Percentiles rank a stretch among this genome's conserved stretches.
These are phyloP conservation scores for Araneus ventricosus DNA, from an alignment of 1,140 invertebrate genomes.

Conservation along the genomic window DNA sequence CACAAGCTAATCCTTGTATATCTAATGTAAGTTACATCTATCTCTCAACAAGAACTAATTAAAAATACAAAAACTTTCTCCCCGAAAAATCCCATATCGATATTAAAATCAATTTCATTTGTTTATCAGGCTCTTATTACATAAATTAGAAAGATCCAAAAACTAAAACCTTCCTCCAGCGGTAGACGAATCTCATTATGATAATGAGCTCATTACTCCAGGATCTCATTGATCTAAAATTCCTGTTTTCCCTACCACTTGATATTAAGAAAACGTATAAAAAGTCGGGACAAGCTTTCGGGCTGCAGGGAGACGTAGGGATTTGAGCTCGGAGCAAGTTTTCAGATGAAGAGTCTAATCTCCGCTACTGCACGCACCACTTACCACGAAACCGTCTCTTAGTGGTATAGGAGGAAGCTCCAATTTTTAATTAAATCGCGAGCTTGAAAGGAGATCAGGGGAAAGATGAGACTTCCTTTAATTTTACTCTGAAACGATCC, in stretches of 20 bases:
- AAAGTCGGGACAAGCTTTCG: background rate
- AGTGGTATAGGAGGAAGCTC: conserved; percentile 1
- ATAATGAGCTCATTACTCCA: background rate
- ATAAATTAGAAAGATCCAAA: background rate
- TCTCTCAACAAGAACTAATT: no score
- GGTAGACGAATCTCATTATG: conserved; percentile 18
- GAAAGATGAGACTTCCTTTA: conserved; percentile 29
- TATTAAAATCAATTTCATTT: background rate
- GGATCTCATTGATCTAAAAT: background rate
- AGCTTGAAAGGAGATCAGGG: conserved; percentile 36
- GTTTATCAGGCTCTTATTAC: background rate
- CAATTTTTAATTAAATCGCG: conserved; percentile 37
- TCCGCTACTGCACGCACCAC: conserved; percentile 23
- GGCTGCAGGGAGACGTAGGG: background rate
- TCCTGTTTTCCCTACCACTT: background rate
- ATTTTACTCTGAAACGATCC: conserved; percentile 30
- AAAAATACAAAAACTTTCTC: no score
- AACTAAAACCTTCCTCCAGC: background rate
- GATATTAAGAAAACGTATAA: conserved; percentile 15
- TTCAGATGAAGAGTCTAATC: conserved; percentile 29
- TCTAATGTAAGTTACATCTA: background rate
- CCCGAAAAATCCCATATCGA: no score
- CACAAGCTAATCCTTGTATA: background rate
- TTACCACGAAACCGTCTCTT: conserved; percentile 35
- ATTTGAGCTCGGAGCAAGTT: conserved; percentile 44